Conservation (phyloP, 2,113 vertebrate genomes). For the Phalacrocorax brasilianus region DNA sequence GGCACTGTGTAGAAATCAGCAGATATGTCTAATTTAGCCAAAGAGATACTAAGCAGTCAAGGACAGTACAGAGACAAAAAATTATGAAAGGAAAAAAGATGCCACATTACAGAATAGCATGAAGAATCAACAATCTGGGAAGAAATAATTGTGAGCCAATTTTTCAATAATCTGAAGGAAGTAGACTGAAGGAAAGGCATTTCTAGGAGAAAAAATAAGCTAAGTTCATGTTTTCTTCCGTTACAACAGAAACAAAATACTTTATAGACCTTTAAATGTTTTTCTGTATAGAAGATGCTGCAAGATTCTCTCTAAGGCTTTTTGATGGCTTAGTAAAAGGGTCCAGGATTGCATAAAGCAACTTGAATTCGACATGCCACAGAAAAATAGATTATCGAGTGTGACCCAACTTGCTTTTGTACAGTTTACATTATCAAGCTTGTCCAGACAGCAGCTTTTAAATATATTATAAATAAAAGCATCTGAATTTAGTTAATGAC, state of each 20-base stretch:
- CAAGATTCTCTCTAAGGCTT: neutral
- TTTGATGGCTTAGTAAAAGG: neutral
- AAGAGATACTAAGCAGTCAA: neutral
- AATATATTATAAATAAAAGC: constrained; percentile 11
- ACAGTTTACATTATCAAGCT: constrained; percentile 11
- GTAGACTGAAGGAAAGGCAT: neutral
- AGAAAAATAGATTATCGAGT: neutral
- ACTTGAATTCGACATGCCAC: neutral
- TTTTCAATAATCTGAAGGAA: neutral
- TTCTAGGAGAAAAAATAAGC: neutral
- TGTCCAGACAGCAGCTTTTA: neutral
- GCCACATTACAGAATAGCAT: neutral
- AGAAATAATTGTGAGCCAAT: neutral
- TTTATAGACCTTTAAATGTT: neutral
- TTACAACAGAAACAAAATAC: neutral
- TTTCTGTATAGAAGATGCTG: neutral
- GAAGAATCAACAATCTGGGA: neutral
- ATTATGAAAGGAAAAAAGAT: neutral
- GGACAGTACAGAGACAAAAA: neutral
- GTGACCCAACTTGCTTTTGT: neutral
- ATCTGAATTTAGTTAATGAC: constrained; percentile 26
- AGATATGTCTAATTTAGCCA: neutral
- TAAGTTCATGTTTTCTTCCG: neutral
- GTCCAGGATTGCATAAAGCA: neutral
- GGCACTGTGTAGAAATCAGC: neutral